phyloP scores from a whole-genome alignment of 2,113 vertebrate species.

The Corynorhinus townsendii region DNA sequence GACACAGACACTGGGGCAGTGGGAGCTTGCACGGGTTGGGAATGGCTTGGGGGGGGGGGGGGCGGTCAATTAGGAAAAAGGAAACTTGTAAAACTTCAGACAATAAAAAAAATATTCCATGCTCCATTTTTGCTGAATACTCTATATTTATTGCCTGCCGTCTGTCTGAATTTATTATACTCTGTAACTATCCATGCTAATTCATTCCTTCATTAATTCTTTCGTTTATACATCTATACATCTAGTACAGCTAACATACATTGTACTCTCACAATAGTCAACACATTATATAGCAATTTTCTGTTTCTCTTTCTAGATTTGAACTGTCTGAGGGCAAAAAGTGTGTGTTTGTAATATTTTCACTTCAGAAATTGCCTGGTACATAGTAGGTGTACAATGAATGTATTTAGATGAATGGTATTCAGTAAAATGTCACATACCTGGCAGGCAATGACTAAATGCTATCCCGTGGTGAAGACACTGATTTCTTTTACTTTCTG shows the following conservation, averaged over 20 bases:
- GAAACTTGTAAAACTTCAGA: too few species aligned
- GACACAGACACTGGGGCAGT: too few species aligned
- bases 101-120: not conserved
- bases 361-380: not conserved
- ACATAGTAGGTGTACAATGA: not conserved
- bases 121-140: not conserved
- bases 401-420: not conserved
- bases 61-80: too few species aligned
- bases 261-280: not conserved
- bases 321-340: not conserved
- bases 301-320: conserved; percentile 3
- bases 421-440: not conserved
- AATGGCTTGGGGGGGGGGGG: too few species aligned
- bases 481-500: conserved; percentile 7
- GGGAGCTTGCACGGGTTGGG: too few species aligned
- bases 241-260: not conserved
- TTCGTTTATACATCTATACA: not conserved
- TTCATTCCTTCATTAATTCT: not conserved
- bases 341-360: not conserved
- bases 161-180: conserved; percentile 1
- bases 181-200: not conserved
- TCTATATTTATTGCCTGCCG: not conserved
- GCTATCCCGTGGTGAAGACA: not conserved
- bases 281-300: not conserved
- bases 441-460: not conserved